phyloP scores from a whole-genome alignment of 1,140 invertebrate genomes.

The Sitobion miscanthi region DNA sequence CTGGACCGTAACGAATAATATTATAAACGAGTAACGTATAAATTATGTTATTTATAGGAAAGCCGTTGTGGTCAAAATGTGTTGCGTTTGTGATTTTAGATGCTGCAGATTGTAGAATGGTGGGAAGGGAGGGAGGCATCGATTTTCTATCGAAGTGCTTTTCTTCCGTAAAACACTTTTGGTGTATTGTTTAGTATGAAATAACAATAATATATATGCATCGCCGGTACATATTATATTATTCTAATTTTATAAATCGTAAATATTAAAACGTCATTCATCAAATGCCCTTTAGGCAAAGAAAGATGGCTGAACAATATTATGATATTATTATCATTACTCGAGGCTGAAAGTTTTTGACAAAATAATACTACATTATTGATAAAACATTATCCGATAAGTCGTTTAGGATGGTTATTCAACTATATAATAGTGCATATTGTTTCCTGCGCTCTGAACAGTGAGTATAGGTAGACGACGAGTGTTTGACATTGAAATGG shows the following conservation, averaged over 20 bases:
- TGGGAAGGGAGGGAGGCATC: background rate
- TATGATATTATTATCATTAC: background rate
- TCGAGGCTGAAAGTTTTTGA: background rate
- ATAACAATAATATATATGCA: background rate
- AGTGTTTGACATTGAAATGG: background rate
- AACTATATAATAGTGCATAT: background rate
- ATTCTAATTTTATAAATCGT: background rate
- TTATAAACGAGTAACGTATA: background rate
- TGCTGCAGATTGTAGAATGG: background rate
- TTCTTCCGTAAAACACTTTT: background rate
- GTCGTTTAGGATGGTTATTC: background rate
- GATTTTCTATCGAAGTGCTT: background rate
- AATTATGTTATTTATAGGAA: background rate
- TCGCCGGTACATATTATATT: background rate
- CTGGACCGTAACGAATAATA: background rate
- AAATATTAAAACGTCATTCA: background rate
- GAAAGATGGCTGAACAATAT: background rate
- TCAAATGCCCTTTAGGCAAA: background rate
- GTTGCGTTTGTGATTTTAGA: background rate
- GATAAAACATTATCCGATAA: background rate
- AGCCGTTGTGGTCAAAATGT: background rate
- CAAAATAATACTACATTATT: background rate
- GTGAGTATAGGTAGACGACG: background rate
- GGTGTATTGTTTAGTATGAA: background rate
- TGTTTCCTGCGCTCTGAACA: background rate